Conservation (phyloP, 2,797 vertebrate genomes). For the Ciconia nigra region DNA sequence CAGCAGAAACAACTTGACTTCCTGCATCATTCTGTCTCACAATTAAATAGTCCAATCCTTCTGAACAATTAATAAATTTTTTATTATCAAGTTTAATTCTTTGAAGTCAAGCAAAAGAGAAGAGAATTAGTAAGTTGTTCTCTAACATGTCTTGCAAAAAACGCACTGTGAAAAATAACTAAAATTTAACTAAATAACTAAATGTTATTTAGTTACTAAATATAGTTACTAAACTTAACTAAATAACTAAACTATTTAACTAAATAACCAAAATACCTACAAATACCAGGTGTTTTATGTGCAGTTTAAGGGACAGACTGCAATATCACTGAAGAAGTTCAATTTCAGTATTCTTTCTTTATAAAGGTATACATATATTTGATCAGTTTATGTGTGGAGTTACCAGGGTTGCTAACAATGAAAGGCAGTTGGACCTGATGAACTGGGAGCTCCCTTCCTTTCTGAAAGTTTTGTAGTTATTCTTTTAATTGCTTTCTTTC, state of each 20-base stretch:
- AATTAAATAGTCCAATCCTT: slow-evolving; percentile 23
- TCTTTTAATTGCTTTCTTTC: background rate
- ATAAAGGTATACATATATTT: background rate
- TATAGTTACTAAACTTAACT: too few relatives aligned
- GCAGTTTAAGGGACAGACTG: background rate
- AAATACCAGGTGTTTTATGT: background rate
- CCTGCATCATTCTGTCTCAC: background rate
- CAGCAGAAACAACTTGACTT: slow-evolving; percentile 17
- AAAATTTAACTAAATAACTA: background rate
- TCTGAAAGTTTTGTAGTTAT: background rate
- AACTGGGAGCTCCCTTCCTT: background rate
- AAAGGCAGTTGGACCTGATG: background rate
- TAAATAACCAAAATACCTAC: background rate
- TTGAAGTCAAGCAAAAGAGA: background rate
- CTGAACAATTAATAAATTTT: slow-evolving; percentile 26
- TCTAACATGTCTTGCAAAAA: background rate
- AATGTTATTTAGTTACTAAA: too few relatives aligned
- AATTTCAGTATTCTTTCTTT: background rate
- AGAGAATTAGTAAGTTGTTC: background rate
- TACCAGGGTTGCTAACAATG: background rate
- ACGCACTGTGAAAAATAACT: background rate
- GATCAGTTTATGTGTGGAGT: background rate
- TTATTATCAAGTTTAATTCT: slow-evolving; percentile 14
- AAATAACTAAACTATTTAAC: too few relatives aligned
- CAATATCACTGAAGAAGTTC: background rate